These are phyloP conservation scores for Leptopilina clavipes DNA, from an alignment of 1,140 invertebrate genomes.

Conservation along the genomic window DNA sequence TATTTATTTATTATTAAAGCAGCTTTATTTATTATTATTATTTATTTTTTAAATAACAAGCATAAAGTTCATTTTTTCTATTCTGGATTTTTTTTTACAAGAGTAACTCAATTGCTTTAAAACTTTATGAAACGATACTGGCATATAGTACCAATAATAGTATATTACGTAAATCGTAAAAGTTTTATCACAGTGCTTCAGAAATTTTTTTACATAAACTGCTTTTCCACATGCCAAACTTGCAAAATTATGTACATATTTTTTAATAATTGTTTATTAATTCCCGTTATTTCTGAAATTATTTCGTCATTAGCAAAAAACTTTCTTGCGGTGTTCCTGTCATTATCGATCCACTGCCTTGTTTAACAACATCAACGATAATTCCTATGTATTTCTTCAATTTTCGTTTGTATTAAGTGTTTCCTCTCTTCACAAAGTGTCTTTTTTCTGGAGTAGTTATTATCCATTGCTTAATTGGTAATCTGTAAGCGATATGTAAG, in stretches of 20 bases:
- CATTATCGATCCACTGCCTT: slow-evolving; percentile 37
- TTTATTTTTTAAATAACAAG: too few relatives aligned
- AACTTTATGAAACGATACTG: slow-evolving; percentile 48
- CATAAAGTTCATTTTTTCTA: too few relatives aligned
- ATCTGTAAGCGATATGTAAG: not conserved
- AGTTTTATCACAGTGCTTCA: slow-evolving; percentile 30
- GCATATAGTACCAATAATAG: slow-evolving; percentile 56
- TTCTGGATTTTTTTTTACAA: too few relatives aligned
- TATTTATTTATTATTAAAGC: too few relatives aligned
- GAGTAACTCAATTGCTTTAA: too few relatives aligned
- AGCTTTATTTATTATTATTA: too few relatives aligned
- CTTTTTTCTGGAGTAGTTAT: not conserved
- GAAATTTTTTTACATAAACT: slow-evolving; percentile 34
- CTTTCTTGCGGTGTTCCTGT: slow-evolving; percentile 35
- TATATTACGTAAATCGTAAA: slow-evolving; percentile 20
- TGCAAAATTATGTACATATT: slow-evolving; percentile 36
- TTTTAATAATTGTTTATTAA: slow-evolving; percentile 33
- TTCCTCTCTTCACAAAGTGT: not conserved
- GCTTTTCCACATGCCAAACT: slow-evolving; percentile 45
- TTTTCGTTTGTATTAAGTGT: not conserved
- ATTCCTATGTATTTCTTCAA: not conserved
- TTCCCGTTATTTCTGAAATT: slow-evolving; percentile 35
- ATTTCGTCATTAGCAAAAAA: slow-evolving; percentile 34
- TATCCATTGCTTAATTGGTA: not conserved
- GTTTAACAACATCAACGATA: not conserved